These are phyloP conservation scores for Aphidius colemani DNA, from an alignment of 2,888 invertebrate species.

Conservation along the genomic window DNA sequence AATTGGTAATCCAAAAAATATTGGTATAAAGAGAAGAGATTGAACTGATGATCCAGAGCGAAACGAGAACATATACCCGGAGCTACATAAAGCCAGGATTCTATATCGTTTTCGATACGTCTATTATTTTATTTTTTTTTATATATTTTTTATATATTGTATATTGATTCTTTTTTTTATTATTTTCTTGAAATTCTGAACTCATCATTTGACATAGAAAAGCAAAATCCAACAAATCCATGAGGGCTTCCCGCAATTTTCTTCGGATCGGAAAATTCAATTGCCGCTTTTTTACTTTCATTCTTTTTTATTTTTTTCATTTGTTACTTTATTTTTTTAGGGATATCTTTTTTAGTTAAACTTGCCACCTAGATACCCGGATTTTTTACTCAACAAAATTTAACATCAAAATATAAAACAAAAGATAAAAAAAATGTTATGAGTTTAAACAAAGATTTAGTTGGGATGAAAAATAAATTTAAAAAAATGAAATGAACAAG, in stretches of 20 bases:
- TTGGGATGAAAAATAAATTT: no score
- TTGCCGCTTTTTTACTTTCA: slow-evolving; percentile 28
- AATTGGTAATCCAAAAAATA: not conserved
- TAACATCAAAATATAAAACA: no score
- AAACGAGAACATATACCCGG: not conserved
- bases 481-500: no score
- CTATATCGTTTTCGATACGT: slow-evolving; percentile 33
- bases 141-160: no score
- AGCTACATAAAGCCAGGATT: slow-evolving; percentile 24
- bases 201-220: slow-evolving; percentile 21
- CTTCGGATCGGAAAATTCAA: slow-evolving; percentile 28
- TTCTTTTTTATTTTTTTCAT: not conserved
- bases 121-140: slow-evolving; percentile 2
- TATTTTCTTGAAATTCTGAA: slow-evolving; percentile 29
- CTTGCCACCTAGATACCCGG: not conserved
- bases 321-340: slow-evolving; percentile 5
- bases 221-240: slow-evolving; percentile 30
- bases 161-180: not conserved
- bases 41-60: not conserved
- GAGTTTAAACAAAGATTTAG: no score
- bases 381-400: not conserved
- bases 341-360: slow-evolving; percentile 5
- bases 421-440: no score
- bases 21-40: not conserved
- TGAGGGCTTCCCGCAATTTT: slow-evolving; percentile 25